Evolutionary conservation across 2,113 vertebrate species (phyloP).

Genomic region (Calidris pygmaea): DNA sequence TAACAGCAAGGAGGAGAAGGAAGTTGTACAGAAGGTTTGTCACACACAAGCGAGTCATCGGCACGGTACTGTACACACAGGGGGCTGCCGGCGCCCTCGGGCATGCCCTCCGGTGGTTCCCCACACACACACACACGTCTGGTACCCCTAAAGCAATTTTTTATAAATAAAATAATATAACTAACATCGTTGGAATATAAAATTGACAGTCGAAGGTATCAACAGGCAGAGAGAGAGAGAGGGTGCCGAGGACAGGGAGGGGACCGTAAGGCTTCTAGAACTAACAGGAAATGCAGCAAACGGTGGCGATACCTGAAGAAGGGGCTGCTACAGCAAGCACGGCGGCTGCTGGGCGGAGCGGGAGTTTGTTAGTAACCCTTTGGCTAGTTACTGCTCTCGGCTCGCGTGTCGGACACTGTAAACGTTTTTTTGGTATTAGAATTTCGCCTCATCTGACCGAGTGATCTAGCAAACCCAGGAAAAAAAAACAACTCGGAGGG

Average conservation of each 20-base stretch:
- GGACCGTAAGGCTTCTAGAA: constrained; percentile 78
- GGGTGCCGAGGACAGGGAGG: not conserved
- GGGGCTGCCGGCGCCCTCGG: not conserved
- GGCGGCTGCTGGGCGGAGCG: constrained; percentile 18
- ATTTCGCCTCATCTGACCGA: constrained; percentile 39
- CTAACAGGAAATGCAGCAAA: constrained; percentile 65
- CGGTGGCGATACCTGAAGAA: constrained; percentile 58
- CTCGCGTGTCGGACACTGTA: constrained; percentile 63
- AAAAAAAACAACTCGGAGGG: not conserved
- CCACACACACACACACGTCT: not conserved
- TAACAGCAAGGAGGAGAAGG: constrained; percentile 71
- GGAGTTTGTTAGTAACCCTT: constrained; percentile 57
- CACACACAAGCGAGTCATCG: constrained; percentile 50
- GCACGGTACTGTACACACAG: constrained; percentile 25
- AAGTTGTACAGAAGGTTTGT: constrained; percentile 52
- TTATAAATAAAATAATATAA: constrained; percentile 70
- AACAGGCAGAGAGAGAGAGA: constrained; percentile 10
- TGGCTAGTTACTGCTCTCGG: constrained; percentile 64
- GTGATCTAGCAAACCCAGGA: not conserved
- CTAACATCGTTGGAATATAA: constrained; percentile 58
- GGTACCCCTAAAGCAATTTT: constrained; percentile 48
- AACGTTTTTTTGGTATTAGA: constrained; percentile 69
- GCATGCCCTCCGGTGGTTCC: not conserved
- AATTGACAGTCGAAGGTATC: constrained; percentile 57
- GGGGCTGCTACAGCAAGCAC: constrained; percentile 60